These are phyloP conservation scores for Tachysurus fulvidraco DNA, from an alignment of 2,113 vertebrate species.

Conservation along the genomic window DNA sequence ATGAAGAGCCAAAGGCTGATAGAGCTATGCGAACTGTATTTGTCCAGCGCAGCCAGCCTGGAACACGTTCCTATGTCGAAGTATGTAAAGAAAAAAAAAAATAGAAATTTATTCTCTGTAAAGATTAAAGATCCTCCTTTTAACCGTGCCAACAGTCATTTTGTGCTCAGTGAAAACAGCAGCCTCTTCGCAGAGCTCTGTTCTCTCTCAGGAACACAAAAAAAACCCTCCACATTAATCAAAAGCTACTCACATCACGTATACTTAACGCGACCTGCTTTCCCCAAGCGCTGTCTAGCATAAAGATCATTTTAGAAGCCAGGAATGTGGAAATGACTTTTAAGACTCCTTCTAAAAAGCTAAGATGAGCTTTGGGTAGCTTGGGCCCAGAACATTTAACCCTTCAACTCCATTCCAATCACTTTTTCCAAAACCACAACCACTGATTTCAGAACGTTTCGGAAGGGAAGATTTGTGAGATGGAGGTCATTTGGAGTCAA, in stretches of 20 bases:
- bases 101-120: neutral
- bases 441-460: neutral
- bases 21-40: neutral
- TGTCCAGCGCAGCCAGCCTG: neutral
- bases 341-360: neutral
- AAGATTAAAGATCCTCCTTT: conserved; percentile 35
- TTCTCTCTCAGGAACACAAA: conserved; percentile 15
- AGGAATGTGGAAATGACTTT: conserved; percentile 19
- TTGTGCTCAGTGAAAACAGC: conserved; percentile 21
- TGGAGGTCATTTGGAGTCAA: neutral
- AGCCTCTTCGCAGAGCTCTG: neutral
- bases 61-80: neutral
- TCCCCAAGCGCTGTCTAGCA: conserved; percentile 20
- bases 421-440: neutral
- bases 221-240: conserved; percentile 41
- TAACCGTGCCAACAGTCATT: conserved; percentile 33
- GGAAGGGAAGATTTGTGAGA: neutral
- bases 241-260: conserved; percentile 8
- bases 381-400: conserved; percentile 17
- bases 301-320: conserved; percentile 20
- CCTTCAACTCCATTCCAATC: neutral
- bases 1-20: neutral
- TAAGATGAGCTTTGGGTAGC: conserved; percentile 22
- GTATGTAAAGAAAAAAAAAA: neutral
- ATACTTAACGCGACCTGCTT: conserved; percentile 7